These are phyloP conservation scores for Heliconius hermathena DNA, from an alignment of 1,140 invertebrate species.

Conservation along the genomic window DNA sequence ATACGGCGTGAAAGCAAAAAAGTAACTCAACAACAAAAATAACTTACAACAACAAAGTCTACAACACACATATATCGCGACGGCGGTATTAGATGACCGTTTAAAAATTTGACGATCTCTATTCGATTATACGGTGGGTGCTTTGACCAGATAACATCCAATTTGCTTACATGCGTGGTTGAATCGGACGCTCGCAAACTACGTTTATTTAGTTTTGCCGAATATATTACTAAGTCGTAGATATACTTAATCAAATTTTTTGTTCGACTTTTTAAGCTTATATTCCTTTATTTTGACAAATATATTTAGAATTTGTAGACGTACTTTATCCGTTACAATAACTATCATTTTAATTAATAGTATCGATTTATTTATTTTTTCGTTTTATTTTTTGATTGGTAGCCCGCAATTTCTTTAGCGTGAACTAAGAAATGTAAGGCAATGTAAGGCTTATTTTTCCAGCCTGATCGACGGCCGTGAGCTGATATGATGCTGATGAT, in stretches of 20 bases:
- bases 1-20: no score
- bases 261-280: not conserved
- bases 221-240: not conserved
- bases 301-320: not conserved
- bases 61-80: no score
- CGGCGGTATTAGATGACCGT: not conserved
- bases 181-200: not conserved
- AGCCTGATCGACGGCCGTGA: not conserved
- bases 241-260: not conserved
- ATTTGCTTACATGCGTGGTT: conserved; percentile 9
- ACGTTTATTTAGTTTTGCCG: not conserved
- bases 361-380: not conserved
- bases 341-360: not conserved
- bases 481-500: no score
- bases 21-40: no score
- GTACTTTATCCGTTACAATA: not conserved
- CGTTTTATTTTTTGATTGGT: not conserved
- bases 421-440: no score
- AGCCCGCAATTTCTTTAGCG: not conserved
- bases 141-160: conserved; percentile 14
- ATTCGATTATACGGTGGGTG: conserved; percentile 17
- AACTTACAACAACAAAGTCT: no score
- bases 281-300: no score
- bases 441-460: no score
- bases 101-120: conserved; percentile 1